A percentile compares a stretch with the other conserved stretches of the same genome.
Evolutionary conservation across 2,113 vertebrate species (phyloP).

Genomic region (Laticauda laticaudata): DNA sequence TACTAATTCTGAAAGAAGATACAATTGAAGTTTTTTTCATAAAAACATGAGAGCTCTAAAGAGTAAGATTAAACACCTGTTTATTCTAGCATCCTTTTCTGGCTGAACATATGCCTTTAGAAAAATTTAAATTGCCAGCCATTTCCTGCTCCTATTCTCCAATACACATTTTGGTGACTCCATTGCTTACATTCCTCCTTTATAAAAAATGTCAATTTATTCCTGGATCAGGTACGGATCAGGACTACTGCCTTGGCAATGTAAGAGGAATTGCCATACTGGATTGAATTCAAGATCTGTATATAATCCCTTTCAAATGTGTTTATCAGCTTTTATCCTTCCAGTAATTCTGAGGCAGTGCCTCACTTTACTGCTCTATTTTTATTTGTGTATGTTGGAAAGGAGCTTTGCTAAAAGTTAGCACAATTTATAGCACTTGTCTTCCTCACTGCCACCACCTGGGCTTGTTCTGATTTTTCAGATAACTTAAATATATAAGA

Average conservation of each 20-base stretch:
- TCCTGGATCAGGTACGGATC: background rate
- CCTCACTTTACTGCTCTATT: slow-evolving; percentile 27
- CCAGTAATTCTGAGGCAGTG: slow-evolving; percentile 39
- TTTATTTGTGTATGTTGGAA: slow-evolving; percentile 54
- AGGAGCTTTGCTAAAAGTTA: slow-evolving; percentile 58
- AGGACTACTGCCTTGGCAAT: background rate
- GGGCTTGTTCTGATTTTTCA: slow-evolving; percentile 41
- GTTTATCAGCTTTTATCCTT: slow-evolving; percentile 43
- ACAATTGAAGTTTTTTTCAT: background rate
- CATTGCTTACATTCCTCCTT: background rate
- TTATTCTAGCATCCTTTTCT: background rate
- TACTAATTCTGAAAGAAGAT: background rate
- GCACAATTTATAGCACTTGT: slow-evolving; percentile 48
- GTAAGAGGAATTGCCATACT: background rate
- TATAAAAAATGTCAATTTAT: background rate
- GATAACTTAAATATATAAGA: background rate
- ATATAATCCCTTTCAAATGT: slow-evolving; percentile 10
- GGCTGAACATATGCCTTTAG: background rate
- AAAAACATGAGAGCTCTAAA: background rate
- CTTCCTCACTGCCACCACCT: background rate
- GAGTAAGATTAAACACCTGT: background rate
- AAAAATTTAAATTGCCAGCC: background rate
- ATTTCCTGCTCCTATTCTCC: background rate
- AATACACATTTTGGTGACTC: background rate
- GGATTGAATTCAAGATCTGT: background rate